A percentile compares a stretch with the other conserved stretches of the same genome.
These are phyloP conservation scores for Liopterus haemorrhoidalis DNA, from an alignment of 2,888 invertebrate genomes.

Conservation along the genomic window DNA sequence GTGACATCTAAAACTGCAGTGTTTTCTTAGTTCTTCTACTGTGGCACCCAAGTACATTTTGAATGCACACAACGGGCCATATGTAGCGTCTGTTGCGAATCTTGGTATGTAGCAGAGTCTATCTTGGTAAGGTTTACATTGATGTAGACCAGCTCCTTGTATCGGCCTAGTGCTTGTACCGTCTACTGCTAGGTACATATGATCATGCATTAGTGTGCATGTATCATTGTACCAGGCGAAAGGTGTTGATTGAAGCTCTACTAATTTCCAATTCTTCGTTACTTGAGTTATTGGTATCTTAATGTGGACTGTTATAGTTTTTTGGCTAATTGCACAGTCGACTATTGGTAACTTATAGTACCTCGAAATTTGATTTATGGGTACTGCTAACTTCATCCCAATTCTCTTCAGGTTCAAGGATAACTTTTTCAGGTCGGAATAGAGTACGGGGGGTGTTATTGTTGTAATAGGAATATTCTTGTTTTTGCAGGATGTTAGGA, in stretches of 20 bases:
- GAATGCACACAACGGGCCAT: conserved; percentile 25
- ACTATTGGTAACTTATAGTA: conserved; percentile 25
- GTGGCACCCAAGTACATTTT: conserved; percentile 26
- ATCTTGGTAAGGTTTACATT: conserved; percentile 23
- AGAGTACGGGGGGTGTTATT: conserved; percentile 16
- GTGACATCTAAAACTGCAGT: conserved; percentile 27
- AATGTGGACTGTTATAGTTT: conserved; percentile 15
- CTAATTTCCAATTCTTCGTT: conserved; percentile 17
- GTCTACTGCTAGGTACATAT: too few species aligned
- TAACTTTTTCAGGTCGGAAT: conserved; percentile 14
- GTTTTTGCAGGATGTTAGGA: conserved; percentile 24
- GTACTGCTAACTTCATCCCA: conserved; percentile 23
- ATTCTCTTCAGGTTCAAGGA: conserved; percentile 5
- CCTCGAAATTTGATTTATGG: conserved; percentile 12
- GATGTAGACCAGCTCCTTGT: conserved; percentile 14
- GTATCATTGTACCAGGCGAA: too few species aligned
- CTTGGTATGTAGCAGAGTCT: conserved; percentile 27
- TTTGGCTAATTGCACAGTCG: conserved; percentile 22
- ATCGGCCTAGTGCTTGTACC: conserved; percentile 6
- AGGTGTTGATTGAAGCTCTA: conserved; percentile 24
- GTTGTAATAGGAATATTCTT: conserved; percentile 23
- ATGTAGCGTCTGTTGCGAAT: conserved; percentile 20
- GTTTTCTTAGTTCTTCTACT: conserved; percentile 21
- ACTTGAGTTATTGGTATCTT: conserved; percentile 20
- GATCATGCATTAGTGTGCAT: too few species aligned